phyloP scores from a whole-genome alignment of 2,888 invertebrate species.

The Loripinus fragilis region DNA sequence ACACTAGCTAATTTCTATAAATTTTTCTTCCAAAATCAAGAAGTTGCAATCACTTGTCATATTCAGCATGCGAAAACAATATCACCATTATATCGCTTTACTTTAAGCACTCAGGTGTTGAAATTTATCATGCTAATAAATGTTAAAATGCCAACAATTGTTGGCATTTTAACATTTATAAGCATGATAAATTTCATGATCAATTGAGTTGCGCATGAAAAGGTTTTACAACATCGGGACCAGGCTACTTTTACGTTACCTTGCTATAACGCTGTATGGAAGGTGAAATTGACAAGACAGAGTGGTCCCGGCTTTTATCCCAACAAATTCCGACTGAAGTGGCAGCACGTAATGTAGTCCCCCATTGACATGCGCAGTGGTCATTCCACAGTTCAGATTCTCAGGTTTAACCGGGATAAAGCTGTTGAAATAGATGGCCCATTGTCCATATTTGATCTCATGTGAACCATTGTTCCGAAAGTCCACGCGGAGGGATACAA shows the following conservation, averaged over 20 bases:
- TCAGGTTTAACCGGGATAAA: not conserved
- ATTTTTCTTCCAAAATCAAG: too few relatives aligned
- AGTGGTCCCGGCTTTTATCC: not conserved
- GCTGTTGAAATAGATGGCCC: slow-evolving; percentile 3
- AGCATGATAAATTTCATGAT: too few relatives aligned
- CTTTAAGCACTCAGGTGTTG: too few relatives aligned
- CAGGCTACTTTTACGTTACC: not conserved
- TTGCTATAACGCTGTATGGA: not conserved
- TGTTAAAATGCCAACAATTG: too few relatives aligned
- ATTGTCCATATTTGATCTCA: not conserved
- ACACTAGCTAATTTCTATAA: too few relatives aligned
- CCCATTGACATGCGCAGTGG: not conserved
- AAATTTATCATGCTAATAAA: too few relatives aligned
- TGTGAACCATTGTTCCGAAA: not conserved
- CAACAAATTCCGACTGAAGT: not conserved
- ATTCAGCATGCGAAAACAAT: too few relatives aligned
- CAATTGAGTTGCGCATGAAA: too few relatives aligned
- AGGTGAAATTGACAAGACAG: not conserved
- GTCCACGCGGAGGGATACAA: not conserved
- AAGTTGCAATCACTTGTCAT: too few relatives aligned
- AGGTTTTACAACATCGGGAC: too few relatives aligned
- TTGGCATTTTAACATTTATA: too few relatives aligned
- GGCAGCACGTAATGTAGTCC: not conserved
- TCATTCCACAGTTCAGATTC: not conserved
- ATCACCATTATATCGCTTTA: too few relatives aligned